Conservation (phyloP, 2,888 invertebrate species). For the Harpalus rufipes region DNA sequence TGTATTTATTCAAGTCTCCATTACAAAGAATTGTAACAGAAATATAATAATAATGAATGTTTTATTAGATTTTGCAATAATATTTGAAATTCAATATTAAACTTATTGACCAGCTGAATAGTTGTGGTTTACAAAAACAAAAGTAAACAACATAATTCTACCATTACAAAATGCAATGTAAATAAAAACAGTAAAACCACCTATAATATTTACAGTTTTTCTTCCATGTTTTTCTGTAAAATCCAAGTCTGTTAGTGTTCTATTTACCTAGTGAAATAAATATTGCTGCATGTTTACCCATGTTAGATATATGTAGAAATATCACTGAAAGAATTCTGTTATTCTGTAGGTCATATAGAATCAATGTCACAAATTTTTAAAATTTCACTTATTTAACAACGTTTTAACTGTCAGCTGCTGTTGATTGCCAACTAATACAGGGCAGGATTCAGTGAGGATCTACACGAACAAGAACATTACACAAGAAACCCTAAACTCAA, state of each 20-base stretch:
- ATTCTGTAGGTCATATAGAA: constrained; percentile 45
- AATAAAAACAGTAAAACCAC: background rate
- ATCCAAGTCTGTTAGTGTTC: background rate
- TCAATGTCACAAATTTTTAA: constrained; percentile 46
- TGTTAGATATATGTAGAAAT: constrained; percentile 40
- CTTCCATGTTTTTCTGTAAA: background rate
- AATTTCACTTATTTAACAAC: constrained; percentile 51
- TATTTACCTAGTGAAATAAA: background rate
- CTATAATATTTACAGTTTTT: background rate
- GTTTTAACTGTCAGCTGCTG: constrained; percentile 28
- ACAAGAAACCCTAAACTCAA: background rate
- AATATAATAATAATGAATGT: no score
- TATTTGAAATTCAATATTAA: no score
- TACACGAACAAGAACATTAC: background rate
- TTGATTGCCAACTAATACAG: constrained; percentile 12
- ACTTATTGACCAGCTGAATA: no score
- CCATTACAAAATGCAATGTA: background rate
- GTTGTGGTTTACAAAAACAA: background rate
- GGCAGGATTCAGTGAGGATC: background rate
- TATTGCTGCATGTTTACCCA: constrained; percentile 4
- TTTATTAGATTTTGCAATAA: no score
- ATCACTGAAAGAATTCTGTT: constrained; percentile 49
- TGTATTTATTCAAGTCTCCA: no score
- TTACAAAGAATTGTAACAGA: no score
- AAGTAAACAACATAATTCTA: background rate